Conservation (phyloP, 1,140 invertebrate genomes). For the Ceratitis capitata region DNA sequence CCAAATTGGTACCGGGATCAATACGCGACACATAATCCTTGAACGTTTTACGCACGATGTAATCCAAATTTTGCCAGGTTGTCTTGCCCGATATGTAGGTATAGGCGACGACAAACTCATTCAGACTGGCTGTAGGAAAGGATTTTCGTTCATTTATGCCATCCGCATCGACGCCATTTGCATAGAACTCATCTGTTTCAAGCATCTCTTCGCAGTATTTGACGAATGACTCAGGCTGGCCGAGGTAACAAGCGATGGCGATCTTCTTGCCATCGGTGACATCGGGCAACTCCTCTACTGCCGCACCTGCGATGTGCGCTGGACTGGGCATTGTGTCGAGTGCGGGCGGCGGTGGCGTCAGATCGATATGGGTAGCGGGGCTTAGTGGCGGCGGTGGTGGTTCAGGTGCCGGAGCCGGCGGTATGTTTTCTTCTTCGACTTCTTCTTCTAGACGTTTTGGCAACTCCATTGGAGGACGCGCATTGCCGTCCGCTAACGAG, state of each 20-base stretch:
- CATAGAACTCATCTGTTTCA: constrained; percentile 68
- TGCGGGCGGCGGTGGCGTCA: constrained; percentile 62
- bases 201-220: constrained; percentile 75
- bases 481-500: constrained; percentile 64
- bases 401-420: constrained; percentile 64
- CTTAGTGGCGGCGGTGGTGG: constrained; percentile 61
- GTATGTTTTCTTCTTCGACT: constrained; percentile 67
- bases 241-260: constrained; percentile 83
- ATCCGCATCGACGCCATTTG: constrained; percentile 66
- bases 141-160: constrained; percentile 48
- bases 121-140: constrained; percentile 63
- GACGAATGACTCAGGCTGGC: constrained; percentile 81
- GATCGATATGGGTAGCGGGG: constrained; percentile 61
- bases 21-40: constrained; percentile 94
- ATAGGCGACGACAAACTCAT: constrained; percentile 83
- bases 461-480: constrained; percentile 64
- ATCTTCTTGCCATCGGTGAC: constrained; percentile 88
- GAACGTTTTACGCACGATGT: constrained; percentile 88
- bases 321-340: constrained; percentile 57
- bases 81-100: constrained; percentile 92
- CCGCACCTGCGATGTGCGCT: constrained; percentile 57
- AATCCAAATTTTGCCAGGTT: constrained; percentile 94
- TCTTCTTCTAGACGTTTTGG: constrained; percentile 67
- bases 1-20: constrained; percentile 91
- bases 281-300: constrained; percentile 75